These are phyloP conservation scores for Iphiclides podalirius DNA, from an alignment of 2,888 invertebrate species.

Conservation along the genomic window DNA sequence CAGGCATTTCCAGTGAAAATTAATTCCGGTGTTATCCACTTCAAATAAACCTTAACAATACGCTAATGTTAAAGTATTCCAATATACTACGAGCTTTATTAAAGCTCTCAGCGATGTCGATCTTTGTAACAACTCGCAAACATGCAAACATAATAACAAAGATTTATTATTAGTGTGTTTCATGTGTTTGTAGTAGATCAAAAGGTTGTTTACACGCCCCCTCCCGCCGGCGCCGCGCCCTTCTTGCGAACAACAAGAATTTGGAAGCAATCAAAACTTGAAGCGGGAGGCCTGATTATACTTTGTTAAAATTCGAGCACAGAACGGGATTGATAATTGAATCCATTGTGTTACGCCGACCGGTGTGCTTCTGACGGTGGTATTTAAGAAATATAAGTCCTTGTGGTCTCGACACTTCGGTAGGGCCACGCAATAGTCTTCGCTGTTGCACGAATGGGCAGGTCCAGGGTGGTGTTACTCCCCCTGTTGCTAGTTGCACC, in stretches of 20 bases:
- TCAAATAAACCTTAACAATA: constrained; percentile 1
- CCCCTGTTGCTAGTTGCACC: too few relatives aligned
- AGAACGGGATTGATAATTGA: constrained; percentile 11
- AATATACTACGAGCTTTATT: constrained; percentile 11
- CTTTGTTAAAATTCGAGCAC: constrained; percentile 24
- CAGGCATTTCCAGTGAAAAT: too few relatives aligned
- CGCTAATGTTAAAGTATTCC: constrained; percentile 10
- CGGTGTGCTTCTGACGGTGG: background rate
- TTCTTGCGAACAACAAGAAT: constrained; percentile 30
- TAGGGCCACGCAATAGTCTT: too few relatives aligned
- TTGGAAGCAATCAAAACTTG: constrained; percentile 35
- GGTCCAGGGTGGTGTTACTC: too few relatives aligned
- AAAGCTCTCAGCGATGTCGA: constrained; percentile 3
- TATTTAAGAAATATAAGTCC: background rate
- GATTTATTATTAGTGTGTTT: constrained; percentile 25
- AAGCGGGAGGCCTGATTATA: constrained; percentile 24
- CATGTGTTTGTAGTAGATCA: constrained; percentile 30
- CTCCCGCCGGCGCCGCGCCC: background rate
- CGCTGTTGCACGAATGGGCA: too few relatives aligned
- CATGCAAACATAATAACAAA: constrained; percentile 23
- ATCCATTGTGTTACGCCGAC: constrained; percentile 7
- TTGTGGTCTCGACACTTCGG: too few relatives aligned
- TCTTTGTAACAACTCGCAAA: constrained; percentile 8
- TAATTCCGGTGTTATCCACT: background rate
- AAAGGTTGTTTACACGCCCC: constrained; percentile 25